A percentile compares a stretch with the other conserved stretches of the same genome.
Evolutionary conservation across 2,797 vertebrate species (phyloP).

Genomic region (Gambelia wislizenii): DNA sequence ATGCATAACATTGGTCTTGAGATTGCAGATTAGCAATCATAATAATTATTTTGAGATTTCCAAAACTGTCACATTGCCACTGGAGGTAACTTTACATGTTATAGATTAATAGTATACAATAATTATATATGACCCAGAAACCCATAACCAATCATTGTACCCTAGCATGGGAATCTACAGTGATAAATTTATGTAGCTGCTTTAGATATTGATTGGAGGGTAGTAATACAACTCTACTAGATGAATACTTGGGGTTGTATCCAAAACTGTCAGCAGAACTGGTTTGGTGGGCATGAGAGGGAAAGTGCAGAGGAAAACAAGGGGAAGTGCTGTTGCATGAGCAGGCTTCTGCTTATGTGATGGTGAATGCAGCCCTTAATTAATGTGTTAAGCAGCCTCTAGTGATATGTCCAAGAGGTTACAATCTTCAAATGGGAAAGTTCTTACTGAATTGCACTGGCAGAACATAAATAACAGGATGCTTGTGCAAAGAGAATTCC

Average conservation of each 20-base stretch:
- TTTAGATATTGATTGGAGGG: background rate
- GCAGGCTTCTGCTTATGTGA: background rate
- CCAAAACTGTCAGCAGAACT: background rate
- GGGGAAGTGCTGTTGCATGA: background rate
- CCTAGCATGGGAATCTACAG: background rate
- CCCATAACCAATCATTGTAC: background rate
- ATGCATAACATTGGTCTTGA: background rate
- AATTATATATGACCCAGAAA: background rate
- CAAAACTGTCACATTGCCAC: background rate
- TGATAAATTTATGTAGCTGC: no score
- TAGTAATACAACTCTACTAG: background rate
- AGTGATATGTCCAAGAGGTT: background rate
- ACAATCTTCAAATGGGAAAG: background rate
- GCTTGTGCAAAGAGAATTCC: background rate
- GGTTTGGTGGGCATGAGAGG: background rate
- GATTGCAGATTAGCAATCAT: background rate
- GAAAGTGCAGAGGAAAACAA: background rate
- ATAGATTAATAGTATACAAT: background rate
- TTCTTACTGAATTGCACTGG: background rate
- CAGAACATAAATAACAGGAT: background rate
- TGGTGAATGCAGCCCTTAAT: background rate
- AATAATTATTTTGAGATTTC: constrained; percentile 16
- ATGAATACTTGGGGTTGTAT: background rate
- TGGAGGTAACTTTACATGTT: constrained; percentile 5
- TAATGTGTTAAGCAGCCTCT: background rate